Percentiles rank a stretch among this genome's conserved stretches.
Conservation (phyloP, 2,888 invertebrate genomes). For the Ormyrus rosae region DNA sequence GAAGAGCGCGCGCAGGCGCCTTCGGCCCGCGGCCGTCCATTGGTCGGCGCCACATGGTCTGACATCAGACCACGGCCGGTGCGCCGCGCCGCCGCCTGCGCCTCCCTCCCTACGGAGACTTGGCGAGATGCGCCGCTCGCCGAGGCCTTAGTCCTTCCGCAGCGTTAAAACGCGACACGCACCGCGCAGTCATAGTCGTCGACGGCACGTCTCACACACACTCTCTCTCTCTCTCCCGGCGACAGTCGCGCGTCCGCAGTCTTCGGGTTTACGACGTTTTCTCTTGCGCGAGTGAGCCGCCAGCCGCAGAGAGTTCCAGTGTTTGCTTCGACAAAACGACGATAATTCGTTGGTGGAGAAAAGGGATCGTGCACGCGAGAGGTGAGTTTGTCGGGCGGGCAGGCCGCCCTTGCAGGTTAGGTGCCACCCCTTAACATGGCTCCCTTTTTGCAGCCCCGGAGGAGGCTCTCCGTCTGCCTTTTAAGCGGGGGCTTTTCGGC, state of each 20-base stretch:
- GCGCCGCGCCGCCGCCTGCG: conserved; percentile 57
- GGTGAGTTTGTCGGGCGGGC: conserved; percentile 15
- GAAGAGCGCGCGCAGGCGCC: no score
- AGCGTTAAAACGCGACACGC: background rate
- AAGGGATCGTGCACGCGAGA: conserved; percentile 30
- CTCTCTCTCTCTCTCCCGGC: no score
- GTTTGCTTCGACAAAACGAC: no score
- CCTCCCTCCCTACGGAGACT: conserved; percentile 39
- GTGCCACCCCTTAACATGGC: no score
- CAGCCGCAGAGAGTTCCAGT: background rate
- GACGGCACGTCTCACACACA: background rate
- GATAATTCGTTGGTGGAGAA: no score
- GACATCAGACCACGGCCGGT: conserved; percentile 84
- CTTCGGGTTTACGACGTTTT: background rate
- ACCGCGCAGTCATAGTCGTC: background rate
- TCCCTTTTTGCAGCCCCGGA: no score
- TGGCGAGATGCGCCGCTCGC: conserved; percentile 36
- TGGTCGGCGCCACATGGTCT: conserved; percentile 85
- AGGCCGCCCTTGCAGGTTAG: no score
- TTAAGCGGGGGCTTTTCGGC: no score
- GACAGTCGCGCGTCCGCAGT: no score
- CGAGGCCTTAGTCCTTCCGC: conserved; percentile 18
- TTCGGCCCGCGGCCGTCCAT: conserved; percentile 73
- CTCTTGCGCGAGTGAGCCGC: background rate
- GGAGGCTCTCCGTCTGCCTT: no score